Evolutionary conservation across 2,888 invertebrate genomes (phyloP).

Genomic region (Callyntrura sp.): DNA sequence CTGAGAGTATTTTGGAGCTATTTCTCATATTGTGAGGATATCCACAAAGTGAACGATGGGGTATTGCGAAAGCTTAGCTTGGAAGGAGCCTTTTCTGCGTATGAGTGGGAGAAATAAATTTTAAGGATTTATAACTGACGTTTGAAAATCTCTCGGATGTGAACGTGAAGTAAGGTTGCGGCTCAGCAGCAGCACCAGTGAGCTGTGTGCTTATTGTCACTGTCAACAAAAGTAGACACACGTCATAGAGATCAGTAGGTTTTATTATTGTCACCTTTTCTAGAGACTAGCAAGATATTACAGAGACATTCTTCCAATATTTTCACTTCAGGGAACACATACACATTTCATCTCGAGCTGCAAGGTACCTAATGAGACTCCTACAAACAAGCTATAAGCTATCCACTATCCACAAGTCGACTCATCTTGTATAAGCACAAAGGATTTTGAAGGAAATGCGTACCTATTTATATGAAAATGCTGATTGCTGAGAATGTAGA

Average conservation of each 20-base stretch:
- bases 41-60: background rate
- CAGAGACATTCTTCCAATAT: too few relatives aligned
- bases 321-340: too few relatives aligned
- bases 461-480: too few relatives aligned
- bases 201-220: too few relatives aligned
- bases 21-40: background rate
- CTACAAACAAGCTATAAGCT: too few relatives aligned
- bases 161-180: background rate
- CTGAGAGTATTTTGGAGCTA: background rate
- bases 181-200: too few relatives aligned
- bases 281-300: background rate
- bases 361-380: too few relatives aligned
- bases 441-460: too few relatives aligned
- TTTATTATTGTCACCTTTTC: conserved; percentile 3
- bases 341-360: too few relatives aligned
- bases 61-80: background rate
- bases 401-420: too few relatives aligned
- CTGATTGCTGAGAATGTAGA: too few relatives aligned
- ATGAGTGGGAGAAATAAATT: conserved; percentile 7
- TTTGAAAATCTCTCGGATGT: conserved; percentile 31
- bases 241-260: conserved; percentile 9
- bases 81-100: background rate
- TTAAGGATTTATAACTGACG: conserved; percentile 30
- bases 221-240: background rate
- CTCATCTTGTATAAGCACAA: too few relatives aligned